phyloP scores from a whole-genome alignment of 2,113 vertebrate genomes.

The Lampris incognitus region DNA sequence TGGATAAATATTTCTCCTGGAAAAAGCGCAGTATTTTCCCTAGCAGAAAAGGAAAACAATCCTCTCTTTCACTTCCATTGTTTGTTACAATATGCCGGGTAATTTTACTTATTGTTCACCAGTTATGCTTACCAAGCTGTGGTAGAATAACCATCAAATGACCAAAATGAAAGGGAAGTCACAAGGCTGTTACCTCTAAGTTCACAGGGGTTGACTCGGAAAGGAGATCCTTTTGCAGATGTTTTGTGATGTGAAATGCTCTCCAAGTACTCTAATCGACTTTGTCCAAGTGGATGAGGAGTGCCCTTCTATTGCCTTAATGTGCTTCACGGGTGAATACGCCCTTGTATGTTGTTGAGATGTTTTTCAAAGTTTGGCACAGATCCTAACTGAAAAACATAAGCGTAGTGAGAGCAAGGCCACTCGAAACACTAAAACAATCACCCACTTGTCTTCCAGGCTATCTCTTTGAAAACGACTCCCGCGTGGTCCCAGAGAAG shows the following conservation, averaged over 20 bases:
- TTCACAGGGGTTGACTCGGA: background rate
- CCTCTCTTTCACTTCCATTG: constrained; percentile 60
- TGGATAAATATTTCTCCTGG: constrained; percentile 79
- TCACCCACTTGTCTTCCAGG: constrained; percentile 79
- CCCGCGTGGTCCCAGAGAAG: constrained; percentile 95
- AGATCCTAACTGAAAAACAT: constrained; percentile 11
- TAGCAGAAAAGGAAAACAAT: constrained; percentile 64
- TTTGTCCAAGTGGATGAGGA: constrained; percentile 2
- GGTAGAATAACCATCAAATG: background rate
- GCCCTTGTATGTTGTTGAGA: constrained; percentile 29
- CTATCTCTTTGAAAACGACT: constrained; percentile 93
- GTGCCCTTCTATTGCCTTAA: constrained; percentile 18
- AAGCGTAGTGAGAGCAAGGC: background rate
- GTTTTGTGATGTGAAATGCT: constrained; percentile 11
- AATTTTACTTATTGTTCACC: constrained; percentile 42
- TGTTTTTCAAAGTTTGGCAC: constrained; percentile 32
- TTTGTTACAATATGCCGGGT: constrained; percentile 64
- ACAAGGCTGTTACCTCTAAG: background rate
- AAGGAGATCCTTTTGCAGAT: background rate
- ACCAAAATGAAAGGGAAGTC: constrained; percentile 1
- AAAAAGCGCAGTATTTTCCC: constrained; percentile 71
- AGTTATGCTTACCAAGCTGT: constrained; percentile 1
- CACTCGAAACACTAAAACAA: constrained; percentile 29
- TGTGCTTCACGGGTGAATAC: constrained; percentile 13
- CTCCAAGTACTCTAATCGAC: background rate